phyloP scores from a whole-genome alignment of 2,113 vertebrate species.

The Pitta sordida region DNA sequence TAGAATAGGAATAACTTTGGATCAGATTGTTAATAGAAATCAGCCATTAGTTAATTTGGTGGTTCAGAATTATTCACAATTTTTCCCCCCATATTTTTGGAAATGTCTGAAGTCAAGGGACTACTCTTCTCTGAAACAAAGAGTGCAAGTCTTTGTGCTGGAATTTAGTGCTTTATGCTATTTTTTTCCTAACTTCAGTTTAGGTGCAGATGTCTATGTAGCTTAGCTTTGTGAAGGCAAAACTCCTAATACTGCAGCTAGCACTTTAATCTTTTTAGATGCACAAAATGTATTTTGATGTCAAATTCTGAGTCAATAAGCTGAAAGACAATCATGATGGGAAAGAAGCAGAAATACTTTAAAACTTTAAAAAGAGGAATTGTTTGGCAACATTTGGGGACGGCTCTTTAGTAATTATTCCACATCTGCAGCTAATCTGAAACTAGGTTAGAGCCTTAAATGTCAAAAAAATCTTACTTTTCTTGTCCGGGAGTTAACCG shows the following conservation, averaged over 20 bases:
- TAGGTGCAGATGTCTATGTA: background rate
- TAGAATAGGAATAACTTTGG: background rate
- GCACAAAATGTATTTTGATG: background rate
- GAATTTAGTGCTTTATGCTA: background rate
- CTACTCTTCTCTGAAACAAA: background rate
- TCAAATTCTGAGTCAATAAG: background rate
- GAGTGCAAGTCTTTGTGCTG: background rate
- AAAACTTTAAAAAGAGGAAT: background rate
- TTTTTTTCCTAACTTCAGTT: background rate
- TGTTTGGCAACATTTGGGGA: background rate
- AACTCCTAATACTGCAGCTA: background rate
- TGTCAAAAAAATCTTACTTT: background rate
- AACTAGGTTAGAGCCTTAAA: background rate
- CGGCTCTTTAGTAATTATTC: background rate
- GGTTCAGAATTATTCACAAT: background rate
- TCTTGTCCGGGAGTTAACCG: background rate
- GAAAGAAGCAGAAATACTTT: background rate
- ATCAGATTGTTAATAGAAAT: background rate
- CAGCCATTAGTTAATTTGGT: background rate
- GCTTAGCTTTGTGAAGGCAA: background rate
- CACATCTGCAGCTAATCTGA: background rate
- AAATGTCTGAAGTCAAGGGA: background rate
- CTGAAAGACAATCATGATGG: background rate
- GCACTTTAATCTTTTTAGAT: background rate
- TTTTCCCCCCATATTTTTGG: accelerated